Base-by-base conservation (phyloP, 53 echinoderm and acorn worm species). In the Holothuria scabra region DNA sequence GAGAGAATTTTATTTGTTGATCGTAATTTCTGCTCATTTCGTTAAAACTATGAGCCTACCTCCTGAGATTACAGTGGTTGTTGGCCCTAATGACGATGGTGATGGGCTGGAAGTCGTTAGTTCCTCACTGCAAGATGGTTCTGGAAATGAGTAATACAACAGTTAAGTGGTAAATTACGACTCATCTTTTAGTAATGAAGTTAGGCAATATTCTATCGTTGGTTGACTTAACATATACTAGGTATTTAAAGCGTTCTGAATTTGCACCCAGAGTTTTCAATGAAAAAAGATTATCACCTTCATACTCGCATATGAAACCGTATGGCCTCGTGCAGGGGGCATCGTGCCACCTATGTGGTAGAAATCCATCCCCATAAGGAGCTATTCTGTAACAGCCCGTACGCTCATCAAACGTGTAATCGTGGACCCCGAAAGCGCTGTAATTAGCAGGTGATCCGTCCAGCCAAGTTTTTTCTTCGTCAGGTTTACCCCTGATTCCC, bases 231-330 rank as follows among this genome's bases (percentile, higher is more conserved):
- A 4, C 18, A 18, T 52, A 16, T 10, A 5, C 5, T 14, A 16
- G 14, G 52, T 18, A 44, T 48, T 8, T 13, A 12, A 10, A 48
- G 12, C 10, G 10, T 48, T 0, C 52, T 28, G 25, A 65, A 6
- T 2, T 31, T 13, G 31, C 20, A 23, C 2, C 26, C 16, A 65
- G 1, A 18, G 28, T 25, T 28, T 14, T 65, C 12, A 31, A 22
- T n/a, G n/a, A n/a, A n/a, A n/a, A n/a, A n/a, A n/a, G n/a, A 13
- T 29, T 3, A 1, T 31, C 24, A 72, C 72, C 72, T 72, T 72
- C 44, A 24, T 44, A 72, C 48, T 72, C 72, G 48, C 72, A 72
- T 26, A 72, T 72, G 72, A 46, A 72, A 3, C 72, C 72, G 24
- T 44, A 44, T 16, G 7, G 2, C 22, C 49, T 72, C 8, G 10